Evolutionary conservation across 2,113 vertebrate genomes (phyloP).

Genomic region (Muntiacus reevesi): DNA sequence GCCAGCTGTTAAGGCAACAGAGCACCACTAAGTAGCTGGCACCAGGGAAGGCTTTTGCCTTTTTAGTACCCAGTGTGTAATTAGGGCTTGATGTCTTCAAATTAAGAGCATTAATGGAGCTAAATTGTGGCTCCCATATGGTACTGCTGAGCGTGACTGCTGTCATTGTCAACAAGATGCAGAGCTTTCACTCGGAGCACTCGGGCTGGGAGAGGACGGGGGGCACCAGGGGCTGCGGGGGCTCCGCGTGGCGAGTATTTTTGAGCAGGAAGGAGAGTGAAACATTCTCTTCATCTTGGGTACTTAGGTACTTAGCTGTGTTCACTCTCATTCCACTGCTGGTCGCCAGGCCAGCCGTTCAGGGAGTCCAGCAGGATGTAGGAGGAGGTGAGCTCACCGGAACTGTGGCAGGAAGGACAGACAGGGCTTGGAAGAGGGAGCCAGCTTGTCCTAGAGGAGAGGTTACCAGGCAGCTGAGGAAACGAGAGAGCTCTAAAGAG

Average conservation of each 20-base stretch:
- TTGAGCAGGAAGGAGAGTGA: not conserved
- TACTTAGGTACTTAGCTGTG: fast-evolving
- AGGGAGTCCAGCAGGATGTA: not conserved
- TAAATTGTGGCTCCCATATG: slow-evolving; percentile 88
- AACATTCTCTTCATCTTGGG: not conserved
- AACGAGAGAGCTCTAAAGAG: not conserved
- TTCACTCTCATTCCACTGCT: not conserved
- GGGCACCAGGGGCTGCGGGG: slow-evolving; percentile 48
- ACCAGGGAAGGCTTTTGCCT: slow-evolving; percentile 83
- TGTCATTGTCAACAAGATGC: slow-evolving; percentile 85
- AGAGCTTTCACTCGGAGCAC: slow-evolving; percentile 68
- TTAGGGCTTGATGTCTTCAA: slow-evolving; percentile 89
- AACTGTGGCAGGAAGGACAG: not conserved
- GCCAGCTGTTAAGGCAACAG: slow-evolving; percentile 86
- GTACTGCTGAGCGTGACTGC: slow-evolving; percentile 85
- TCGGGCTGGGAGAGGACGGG: slow-evolving; percentile 67
- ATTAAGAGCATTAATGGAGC: slow-evolving; percentile 91
- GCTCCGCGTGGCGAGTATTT: not conserved
- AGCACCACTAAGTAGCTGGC: slow-evolving; percentile 84
- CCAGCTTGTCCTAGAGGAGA: not conserved
- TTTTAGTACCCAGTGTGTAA: slow-evolving; percentile 89
- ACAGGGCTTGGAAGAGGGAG: not conserved
- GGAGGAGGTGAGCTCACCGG: fast-evolving
- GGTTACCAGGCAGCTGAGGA: not conserved
- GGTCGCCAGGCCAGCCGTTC: fast-evolving